Percentiles rank a stretch among this genome's conserved stretches.
These are phyloP conservation scores for Crambe crambe DNA, from an alignment of 37 sponge, comb jelly and placozoan genomes.

Conservation along the genomic window DNA sequence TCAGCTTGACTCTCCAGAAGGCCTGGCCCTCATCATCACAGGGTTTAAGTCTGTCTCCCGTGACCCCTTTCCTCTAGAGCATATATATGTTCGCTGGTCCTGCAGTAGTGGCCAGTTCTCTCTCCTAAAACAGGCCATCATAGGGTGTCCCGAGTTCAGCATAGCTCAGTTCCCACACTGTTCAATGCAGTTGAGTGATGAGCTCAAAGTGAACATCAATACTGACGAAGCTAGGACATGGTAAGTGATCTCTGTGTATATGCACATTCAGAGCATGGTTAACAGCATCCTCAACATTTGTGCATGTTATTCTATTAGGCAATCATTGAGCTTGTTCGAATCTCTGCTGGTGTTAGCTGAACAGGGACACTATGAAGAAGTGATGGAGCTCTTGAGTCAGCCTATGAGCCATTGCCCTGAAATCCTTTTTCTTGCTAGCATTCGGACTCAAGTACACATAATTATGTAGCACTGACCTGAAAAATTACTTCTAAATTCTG, in stretches of 20 bases:
- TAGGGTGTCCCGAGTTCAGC: constrained; percentile 84
- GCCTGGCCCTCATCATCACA: constrained; percentile 79
- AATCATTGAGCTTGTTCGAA: constrained; percentile 82
- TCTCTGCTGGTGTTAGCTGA: constrained; percentile 88
- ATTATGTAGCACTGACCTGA: not conserved
- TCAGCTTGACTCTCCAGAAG: constrained; percentile 81
- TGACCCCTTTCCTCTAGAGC: constrained; percentile 83
- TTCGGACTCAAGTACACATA: constrained; percentile 83
- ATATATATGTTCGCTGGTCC: constrained; percentile 70
- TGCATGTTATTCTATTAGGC: constrained; percentile 48
- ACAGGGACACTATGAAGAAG: constrained; percentile 85
- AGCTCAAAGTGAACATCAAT: constrained; percentile 30
- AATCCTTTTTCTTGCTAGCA: constrained; percentile 80
- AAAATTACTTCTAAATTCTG: no score
- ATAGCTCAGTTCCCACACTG: constrained; percentile 72
- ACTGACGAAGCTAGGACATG: constrained; percentile 56
- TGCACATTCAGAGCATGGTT: no score
- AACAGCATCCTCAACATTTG: not conserved
- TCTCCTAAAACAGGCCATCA: constrained; percentile 79
- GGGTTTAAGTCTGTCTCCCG: constrained; percentile 73
- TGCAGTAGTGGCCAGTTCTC: constrained; percentile 82
- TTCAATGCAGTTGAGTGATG: constrained; percentile 55
- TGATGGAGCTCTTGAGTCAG: constrained; percentile 62
- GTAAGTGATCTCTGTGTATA: constrained; percentile 17
- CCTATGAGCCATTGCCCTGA: constrained; percentile 97